Evolutionary conservation across 2,113 vertebrate species (phyloP).

Genomic region (Lampris megalopsis): DNA sequence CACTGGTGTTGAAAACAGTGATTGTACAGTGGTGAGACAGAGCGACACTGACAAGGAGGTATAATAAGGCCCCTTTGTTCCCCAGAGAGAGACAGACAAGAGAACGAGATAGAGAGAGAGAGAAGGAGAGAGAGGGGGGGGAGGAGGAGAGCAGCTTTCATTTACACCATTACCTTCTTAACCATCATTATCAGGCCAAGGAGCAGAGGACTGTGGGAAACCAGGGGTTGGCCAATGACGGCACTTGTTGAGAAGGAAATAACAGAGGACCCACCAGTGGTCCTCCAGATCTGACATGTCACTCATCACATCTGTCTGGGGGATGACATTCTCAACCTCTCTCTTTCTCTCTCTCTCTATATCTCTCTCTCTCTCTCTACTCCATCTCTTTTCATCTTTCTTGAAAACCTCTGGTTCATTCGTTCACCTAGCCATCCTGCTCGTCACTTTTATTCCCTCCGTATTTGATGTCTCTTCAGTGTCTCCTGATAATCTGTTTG

Average conservation of each 20-base stretch:
- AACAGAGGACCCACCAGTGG: constrained; percentile 32
- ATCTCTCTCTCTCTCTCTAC: background rate
- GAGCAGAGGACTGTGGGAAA: constrained; percentile 80
- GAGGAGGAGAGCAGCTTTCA: constrained; percentile 67
- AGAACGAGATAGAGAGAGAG: constrained; percentile 40
- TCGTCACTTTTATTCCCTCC: background rate
- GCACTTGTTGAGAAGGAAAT: constrained; percentile 49
- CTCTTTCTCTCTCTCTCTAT: constrained; percentile 2
- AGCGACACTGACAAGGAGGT: constrained; percentile 74
- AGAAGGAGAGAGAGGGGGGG: constrained; percentile 1
- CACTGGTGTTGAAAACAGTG: constrained; percentile 79
- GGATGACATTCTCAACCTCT: constrained; percentile 48
- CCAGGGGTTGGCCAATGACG: constrained; percentile 41
- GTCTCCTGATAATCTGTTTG: background rate
- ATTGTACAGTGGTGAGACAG: constrained; percentile 78
- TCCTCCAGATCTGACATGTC: constrained; percentile 61
- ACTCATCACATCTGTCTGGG: constrained; percentile 68
- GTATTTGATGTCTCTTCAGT: background rate
- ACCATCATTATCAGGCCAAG: constrained; percentile 81
- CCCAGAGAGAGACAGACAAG: constrained; percentile 48
- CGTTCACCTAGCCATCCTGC: background rate
- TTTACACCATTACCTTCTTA: constrained; percentile 87
- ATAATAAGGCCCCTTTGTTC: constrained; percentile 83
- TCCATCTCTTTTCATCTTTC: background rate
- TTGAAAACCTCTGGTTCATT: background rate